A percentile compares a stretch with the other conserved stretches of the same genome.
Conservation (phyloP, 2,888 invertebrate genomes). For the Heteropelma amictum region DNA sequence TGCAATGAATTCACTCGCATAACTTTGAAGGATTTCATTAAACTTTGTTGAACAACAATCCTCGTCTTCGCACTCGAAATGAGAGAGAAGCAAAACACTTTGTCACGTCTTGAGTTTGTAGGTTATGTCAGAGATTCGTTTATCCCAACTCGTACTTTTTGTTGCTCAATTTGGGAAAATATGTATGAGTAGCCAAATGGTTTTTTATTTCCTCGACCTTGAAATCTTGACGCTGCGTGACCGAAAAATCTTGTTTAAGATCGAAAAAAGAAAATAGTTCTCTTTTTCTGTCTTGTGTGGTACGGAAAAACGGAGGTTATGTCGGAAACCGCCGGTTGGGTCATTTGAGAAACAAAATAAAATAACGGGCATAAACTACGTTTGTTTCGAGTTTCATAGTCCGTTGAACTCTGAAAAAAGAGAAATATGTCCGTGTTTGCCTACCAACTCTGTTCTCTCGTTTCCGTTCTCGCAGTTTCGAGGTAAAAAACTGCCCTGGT, state of each 20-base stretch:
- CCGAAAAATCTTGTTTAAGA: constrained; percentile 4
- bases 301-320: constrained; percentile 32
- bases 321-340: not conserved
- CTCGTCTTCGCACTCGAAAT: no score
- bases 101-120: no score
- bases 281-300: constrained; percentile 7
- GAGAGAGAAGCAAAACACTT: no score
- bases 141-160: no score
- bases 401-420: constrained; percentile 35
- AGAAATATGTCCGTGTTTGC: not conserved
- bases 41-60: no score
- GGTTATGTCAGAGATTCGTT: no score
- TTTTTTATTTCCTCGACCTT: constrained; percentile 40
- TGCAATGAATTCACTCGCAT: no score
- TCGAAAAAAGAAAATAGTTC: not conserved
- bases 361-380: not conserved
- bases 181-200: constrained; percentile 56
- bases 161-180: no score
- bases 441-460: not conserved
- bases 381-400: constrained; percentile 21
- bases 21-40: no score
- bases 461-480: not conserved
- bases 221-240: constrained; percentile 54
- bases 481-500: not conserved
- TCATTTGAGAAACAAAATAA: constrained; percentile 22